These are phyloP conservation scores for Cichladusa arquata DNA, from an alignment of 2,113 vertebrate species.

Conservation along the genomic window DNA sequence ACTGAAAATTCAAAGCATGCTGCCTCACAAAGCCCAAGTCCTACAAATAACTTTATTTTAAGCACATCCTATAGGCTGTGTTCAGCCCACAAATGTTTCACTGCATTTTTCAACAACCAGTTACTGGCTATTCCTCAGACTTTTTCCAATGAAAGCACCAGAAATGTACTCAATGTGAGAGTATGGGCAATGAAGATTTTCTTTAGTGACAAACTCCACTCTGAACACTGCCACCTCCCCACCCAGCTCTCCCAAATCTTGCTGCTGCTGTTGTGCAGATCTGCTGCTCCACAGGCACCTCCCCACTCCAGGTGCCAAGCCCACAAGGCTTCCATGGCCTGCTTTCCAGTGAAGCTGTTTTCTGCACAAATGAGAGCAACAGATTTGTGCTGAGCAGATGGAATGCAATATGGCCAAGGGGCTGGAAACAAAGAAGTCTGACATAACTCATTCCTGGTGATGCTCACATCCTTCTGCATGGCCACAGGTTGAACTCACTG, in stretches of 20 bases:
- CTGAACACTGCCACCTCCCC: not conserved
- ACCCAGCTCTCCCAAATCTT: not conserved
- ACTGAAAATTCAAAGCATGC: not conserved
- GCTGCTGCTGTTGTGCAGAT: not conserved
- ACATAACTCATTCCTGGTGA: not conserved
- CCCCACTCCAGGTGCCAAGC: not conserved
- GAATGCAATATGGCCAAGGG: not conserved
- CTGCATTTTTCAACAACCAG: not conserved
- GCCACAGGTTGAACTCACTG: not conserved
- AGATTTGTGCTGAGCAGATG: not conserved
- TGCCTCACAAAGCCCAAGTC: not conserved
- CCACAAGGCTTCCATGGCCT: not conserved
- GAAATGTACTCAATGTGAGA: not conserved
- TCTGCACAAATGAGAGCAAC: not conserved
- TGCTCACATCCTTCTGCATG: not conserved
- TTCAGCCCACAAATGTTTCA: not conserved
- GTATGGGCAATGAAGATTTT: not conserved
- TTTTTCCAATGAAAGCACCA: not conserved
- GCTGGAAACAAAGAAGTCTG: rapidly evolving
- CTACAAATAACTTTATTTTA: not conserved
- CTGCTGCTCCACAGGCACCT: not conserved
- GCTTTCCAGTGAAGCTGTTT: not conserved
- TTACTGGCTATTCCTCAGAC: not conserved
- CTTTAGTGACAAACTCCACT: not conserved
- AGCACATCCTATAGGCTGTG: not conserved